Evolutionary conservation across 2,888 invertebrate genomes (phyloP).

Genomic region (Timema podura): DNA sequence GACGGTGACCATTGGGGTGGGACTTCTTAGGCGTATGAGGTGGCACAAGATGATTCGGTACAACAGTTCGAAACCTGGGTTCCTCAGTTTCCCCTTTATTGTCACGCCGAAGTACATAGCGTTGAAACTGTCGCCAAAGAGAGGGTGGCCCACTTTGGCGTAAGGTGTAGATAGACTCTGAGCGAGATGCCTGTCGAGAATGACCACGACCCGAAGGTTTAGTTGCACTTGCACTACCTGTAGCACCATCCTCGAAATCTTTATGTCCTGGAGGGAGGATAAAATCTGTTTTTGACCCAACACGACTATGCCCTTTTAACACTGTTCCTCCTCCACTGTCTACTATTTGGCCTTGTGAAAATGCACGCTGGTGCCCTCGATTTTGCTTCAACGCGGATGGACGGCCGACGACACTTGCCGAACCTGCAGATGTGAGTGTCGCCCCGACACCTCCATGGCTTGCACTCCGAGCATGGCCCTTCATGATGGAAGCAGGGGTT

Average conservation of each 20-base stretch:
- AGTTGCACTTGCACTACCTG: conserved; percentile 49
- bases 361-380: conserved; percentile 74
- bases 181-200: conserved; percentile 82
- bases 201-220: conserved; percentile 55
- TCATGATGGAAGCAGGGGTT: conserved; percentile 27
- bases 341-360: conserved; percentile 79
- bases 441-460: conserved; percentile 74
- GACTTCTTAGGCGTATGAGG: conserved; percentile 73
- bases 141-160: conserved; percentile 65
- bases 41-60: conserved; percentile 82
- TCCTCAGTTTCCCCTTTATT: conserved; percentile 56
- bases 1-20: conserved; percentile 78
- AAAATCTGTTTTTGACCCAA: conserved; percentile 84
- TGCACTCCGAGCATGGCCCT: conserved; percentile 70
- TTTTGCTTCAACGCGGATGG: conserved; percentile 70
- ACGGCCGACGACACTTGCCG: conserved; percentile 47
- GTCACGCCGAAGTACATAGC: conserved; percentile 57
- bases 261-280: conserved; percentile 83
- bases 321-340: conserved; percentile 35
- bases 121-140: conserved; percentile 64
- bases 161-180: conserved; percentile 86
- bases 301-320: conserved; percentile 68
- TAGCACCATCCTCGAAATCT: conserved; percentile 52
- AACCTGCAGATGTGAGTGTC: conserved; percentile 43
- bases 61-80: conserved; percentile 65